Percentiles rank a stretch among this genome's conserved stretches.
Conservation (phyloP, 1,140 invertebrate species). For the Lepidurus packardi region DNA sequence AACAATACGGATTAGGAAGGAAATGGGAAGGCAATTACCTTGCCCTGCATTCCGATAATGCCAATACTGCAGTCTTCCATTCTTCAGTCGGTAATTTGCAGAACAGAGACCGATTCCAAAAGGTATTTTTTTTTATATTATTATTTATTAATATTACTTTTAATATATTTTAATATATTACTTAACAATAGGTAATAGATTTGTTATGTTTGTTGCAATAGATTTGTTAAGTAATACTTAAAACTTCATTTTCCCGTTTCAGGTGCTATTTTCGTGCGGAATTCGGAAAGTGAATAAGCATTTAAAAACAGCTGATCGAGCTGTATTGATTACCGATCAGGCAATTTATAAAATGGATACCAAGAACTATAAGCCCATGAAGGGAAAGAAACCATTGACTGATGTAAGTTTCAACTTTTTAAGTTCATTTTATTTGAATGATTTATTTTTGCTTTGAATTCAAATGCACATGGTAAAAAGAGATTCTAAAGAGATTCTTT, state of each 20-base stretch:
- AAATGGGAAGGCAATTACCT: slow-evolving; percentile 92
- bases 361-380: slow-evolving; percentile 76
- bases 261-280: slow-evolving; percentile 54
- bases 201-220: too few relatives aligned
- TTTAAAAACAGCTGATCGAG: slow-evolving; percentile 83
- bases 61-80: slow-evolving; percentile 61
- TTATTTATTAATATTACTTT: too few relatives aligned
- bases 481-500: not conserved
- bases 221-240: slow-evolving; percentile 37
- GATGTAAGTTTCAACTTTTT: slow-evolving; percentile 53
- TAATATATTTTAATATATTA: too few relatives aligned
- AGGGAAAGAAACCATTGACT: slow-evolving; percentile 69
- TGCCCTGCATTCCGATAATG: slow-evolving; percentile 67
- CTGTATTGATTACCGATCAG: slow-evolving; percentile 79
- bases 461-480: too few relatives aligned
- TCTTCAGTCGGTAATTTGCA: slow-evolving; percentile 62
- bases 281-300: slow-evolving; percentile 60
- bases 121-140: slow-evolving; percentile 45
- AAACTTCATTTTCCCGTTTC: slow-evolving; percentile 37
- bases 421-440: not conserved
- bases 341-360: slow-evolving; percentile 84
- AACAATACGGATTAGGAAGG: slow-evolving; percentile 73
- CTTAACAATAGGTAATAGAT: too few relatives aligned
- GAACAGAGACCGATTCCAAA: slow-evolving; percentile 63
- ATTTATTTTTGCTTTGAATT: slow-evolving; percentile 27